Evolutionary conservation across 2,113 vertebrate species (phyloP).

Genomic region (Hipposideros armiger): DNA sequence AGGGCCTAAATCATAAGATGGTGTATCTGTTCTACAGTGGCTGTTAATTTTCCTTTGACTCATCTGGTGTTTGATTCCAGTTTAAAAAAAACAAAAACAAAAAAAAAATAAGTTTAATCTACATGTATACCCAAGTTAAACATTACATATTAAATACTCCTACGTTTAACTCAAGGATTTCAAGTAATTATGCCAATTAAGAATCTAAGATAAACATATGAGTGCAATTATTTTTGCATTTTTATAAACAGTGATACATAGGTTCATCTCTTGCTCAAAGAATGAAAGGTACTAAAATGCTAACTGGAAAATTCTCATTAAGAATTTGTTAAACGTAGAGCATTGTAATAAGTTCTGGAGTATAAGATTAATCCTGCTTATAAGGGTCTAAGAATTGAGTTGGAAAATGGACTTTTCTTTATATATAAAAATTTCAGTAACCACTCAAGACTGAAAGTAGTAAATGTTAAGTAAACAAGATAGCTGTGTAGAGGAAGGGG

Average conservation of each 20-base stretch:
- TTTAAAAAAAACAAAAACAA: background rate
- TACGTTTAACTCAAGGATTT: conserved; percentile 44
- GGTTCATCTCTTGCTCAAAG: background rate
- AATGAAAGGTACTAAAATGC: background rate
- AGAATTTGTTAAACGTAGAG: background rate
- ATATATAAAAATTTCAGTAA: background rate
- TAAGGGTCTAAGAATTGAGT: background rate
- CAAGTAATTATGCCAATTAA: conserved; percentile 33
- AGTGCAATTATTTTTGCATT: conserved; percentile 41
- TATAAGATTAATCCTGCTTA: background rate
- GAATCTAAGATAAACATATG: background rate
- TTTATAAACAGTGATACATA: conserved; percentile 31
- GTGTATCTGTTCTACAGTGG: background rate
- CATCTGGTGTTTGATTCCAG: background rate
- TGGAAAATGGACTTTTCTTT: background rate
- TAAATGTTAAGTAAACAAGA: background rate
- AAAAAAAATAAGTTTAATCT: conserved; percentile 30
- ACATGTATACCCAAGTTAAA: background rate
- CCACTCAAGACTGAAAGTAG: background rate
- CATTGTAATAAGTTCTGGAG: background rate
- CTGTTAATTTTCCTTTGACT: conserved; percentile 40
- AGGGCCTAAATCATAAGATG: background rate
- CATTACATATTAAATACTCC: background rate
- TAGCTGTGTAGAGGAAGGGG: background rate
- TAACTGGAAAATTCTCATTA: conserved; percentile 42